These are phyloP conservation scores for Lasioglossum albipes DNA, from an alignment of 1,140 invertebrate species.

Conservation along the genomic window DNA sequence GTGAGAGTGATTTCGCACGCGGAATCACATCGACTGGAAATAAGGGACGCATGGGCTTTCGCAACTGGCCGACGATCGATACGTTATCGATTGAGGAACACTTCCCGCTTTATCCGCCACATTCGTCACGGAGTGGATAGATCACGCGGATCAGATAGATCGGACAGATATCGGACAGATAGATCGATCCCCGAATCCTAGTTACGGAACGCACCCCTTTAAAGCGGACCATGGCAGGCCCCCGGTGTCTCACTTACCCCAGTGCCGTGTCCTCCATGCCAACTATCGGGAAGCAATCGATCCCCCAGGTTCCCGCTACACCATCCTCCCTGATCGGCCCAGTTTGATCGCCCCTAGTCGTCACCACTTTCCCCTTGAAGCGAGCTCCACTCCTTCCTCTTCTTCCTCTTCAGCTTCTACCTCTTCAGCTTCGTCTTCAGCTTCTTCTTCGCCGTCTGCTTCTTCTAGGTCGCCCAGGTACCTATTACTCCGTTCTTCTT, in stretches of 20 bases:
- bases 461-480: background rate
- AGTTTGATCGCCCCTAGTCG: background rate
- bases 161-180: background rate
- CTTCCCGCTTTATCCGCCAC: too few species aligned
- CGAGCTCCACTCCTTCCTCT: background rate
- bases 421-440: too few species aligned
- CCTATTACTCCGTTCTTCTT: too few species aligned
- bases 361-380: too few species aligned
- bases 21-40: too few species aligned
- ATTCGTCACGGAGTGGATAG: too few species aligned
- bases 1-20: too few species aligned
- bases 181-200: constrained; percentile 31
- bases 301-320: constrained; percentile 56
- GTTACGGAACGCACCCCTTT: constrained; percentile 6
- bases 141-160: constrained; percentile 1
- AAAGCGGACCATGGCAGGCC: background rate
- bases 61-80: background rate
- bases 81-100: constrained; percentile 5
- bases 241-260: constrained; percentile 53
- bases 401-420: background rate
- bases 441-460: background rate
- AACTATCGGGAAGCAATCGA: constrained; percentile 60
- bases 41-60: too few species aligned
- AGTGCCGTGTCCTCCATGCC: constrained; percentile 60
- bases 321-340: constrained; percentile 42